Conservation (phyloP, 2,113 vertebrate genomes). For the Phrynosoma blainvillii region DNA sequence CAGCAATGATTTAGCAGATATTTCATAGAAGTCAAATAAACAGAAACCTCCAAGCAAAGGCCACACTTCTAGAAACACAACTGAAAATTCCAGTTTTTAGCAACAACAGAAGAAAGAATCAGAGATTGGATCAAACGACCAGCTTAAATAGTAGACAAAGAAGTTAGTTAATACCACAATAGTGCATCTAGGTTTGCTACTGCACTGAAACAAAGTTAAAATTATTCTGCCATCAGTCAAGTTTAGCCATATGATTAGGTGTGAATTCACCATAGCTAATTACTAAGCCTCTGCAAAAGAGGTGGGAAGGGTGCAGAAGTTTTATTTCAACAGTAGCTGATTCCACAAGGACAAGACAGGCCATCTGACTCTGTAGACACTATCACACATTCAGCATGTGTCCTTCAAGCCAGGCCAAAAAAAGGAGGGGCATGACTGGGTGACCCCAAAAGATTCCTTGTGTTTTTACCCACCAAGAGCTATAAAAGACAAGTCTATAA, state of each 20-base stretch:
- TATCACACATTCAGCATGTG: neutral
- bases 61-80: constrained; percentile 1
- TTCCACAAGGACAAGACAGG: neutral
- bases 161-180: neutral
- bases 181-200: neutral
- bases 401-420: neutral
- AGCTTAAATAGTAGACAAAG: neutral
- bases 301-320: neutral
- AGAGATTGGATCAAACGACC: neutral
- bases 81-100: constrained; percentile 8
- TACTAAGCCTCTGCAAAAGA: neutral
- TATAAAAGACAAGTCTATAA: neutral
- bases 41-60: neutral
- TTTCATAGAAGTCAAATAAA: neutral
- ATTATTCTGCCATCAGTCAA: neutral
- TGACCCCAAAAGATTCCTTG: neutral
- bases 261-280: neutral
- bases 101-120: neutral
- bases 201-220: neutral
- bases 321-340: neutral
- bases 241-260: neutral
- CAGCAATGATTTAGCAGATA: neutral
- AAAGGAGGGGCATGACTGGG: neutral
- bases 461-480: neutral
- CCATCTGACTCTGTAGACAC: neutral